A percentile compares a stretch with the other conserved stretches of the same genome.
Conservation (phyloP, 1,140 invertebrate genomes). For the Drosophila hydei region DNA sequence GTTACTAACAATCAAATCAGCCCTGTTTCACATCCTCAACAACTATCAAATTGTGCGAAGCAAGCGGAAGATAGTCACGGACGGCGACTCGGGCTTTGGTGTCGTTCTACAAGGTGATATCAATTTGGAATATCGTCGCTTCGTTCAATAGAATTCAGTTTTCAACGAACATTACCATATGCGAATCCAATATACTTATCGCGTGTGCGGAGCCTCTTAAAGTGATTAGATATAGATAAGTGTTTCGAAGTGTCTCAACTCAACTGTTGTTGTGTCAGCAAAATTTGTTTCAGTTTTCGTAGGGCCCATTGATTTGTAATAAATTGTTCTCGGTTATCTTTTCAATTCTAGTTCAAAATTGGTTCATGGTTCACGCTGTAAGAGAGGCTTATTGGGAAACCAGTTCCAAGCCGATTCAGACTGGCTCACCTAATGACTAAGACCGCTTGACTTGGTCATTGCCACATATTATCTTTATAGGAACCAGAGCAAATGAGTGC, state of each 20-base stretch:
- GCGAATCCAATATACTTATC: neutral
- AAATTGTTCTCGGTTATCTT: neutral
- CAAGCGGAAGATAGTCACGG: constrained; percentile 17
- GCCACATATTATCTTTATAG: neutral
- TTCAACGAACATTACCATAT: neutral
- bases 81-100: constrained; percentile 62
- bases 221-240: neutral
- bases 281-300: too few species aligned
- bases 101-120: constrained; percentile 62
- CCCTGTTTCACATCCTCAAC: constrained; percentile 55
- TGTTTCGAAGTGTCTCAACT: neutral
- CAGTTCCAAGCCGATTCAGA: neutral
- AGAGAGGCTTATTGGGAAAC: neutral
- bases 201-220: neutral
- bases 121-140: constrained; percentile 53
- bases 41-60: constrained; percentile 56
- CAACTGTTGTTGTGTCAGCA: neutral
- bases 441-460: neutral
- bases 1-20: constrained; percentile 58
- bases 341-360: neutral
- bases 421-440: neutral
- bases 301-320: neutral
- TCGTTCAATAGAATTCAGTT: constrained; percentile 35
- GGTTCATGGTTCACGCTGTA: neutral
- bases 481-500: too few species aligned